Evolutionary conservation across 2,888 invertebrate genomes (phyloP), one percentile per base, ranked within the genome.

Genomic region (Aplocera efformata): DNA sequence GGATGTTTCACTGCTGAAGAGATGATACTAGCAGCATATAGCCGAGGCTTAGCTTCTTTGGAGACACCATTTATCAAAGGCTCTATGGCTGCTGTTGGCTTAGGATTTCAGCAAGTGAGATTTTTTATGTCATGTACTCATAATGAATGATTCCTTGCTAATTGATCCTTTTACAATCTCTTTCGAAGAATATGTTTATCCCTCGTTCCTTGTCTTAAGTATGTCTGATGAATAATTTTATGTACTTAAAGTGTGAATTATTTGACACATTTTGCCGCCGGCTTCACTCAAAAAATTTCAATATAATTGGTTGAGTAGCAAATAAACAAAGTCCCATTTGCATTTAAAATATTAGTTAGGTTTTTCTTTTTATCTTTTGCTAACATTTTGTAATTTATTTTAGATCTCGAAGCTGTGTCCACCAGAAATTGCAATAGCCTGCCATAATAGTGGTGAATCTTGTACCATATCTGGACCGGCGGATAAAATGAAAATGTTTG

Each of bases 1-100:
- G 95, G 94, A 1, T 93, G 94, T 48, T 86, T 97, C 36, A 94
- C 95, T 0, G 90, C 92, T 0, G 94, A 95, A 64, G 94, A 96
- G 77, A 93, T 94, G 80, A 91, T 96, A 34, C 71, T 95, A 23
- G 89, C 92, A 9, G 92, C 96, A 0, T 96, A 95, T 72, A 93
- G 92, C 62, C 89, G 96, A 53, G 95, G 95, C 1, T 79, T 89
- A 52, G 92, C 93, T 1, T 92, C 93, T 23, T 57, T 91, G 24
- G 91, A 93, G 48, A 90, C 91, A 0, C 82, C 90, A 11, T 79
- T 93, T 38, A 90, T 92, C 11, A 74, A 67, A 6, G 95, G 95
- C 9, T 92, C 93, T n/a, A 96, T 97, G 96, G 96, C 96, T n/a
- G 95, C 96, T 4, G 89, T 96, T 10, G 96, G 94, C 4, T 58